Percentiles rank a stretch among this genome's conserved stretches.
These are phyloP conservation scores for Drosophila rubida DNA, from an alignment of 2,888 invertebrate genomes.

Conservation along the genomic window DNA sequence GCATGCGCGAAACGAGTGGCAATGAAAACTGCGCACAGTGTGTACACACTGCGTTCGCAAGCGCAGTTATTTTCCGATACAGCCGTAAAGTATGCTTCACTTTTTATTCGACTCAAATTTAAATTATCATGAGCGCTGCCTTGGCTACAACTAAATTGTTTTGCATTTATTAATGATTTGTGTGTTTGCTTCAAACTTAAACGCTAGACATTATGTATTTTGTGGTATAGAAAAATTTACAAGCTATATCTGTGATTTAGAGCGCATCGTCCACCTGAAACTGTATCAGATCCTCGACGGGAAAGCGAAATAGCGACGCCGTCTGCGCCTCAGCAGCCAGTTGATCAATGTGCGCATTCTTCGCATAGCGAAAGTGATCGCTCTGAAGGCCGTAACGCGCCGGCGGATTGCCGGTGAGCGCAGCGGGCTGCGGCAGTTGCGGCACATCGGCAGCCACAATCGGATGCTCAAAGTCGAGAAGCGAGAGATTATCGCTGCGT, in stretches of 20 bases:
- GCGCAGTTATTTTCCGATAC: not conserved
- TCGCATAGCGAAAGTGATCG: slow-evolving; percentile 61
- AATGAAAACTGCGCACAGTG: slow-evolving; percentile 56
- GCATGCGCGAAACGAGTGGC: slow-evolving; percentile 66
- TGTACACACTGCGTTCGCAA: slow-evolving; percentile 41
- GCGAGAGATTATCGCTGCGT: slow-evolving; percentile 73
- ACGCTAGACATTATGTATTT: slow-evolving; percentile 13
- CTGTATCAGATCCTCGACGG: slow-evolving; percentile 83
- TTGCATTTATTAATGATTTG: slow-evolving; percentile 9
- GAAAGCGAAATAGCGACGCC: slow-evolving; percentile 83
- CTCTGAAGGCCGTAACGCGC: slow-evolving; percentile 41
- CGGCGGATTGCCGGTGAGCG: slow-evolving; percentile 57
- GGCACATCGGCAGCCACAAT: slow-evolving; percentile 78
- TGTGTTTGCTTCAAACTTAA: not conserved
- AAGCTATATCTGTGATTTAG: slow-evolving; percentile 39
- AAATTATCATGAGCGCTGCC: not conserved
- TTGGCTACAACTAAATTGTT: not conserved
- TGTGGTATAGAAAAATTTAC: slow-evolving; percentile 22
- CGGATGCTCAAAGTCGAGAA: slow-evolving; percentile 82
- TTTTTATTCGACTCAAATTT: slow-evolving; percentile 1
- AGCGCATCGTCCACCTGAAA: slow-evolving; percentile 84
- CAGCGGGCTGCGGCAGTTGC: slow-evolving; percentile 64
- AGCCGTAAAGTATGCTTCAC: slow-evolving; percentile 31
- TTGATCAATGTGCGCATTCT: slow-evolving; percentile 74
- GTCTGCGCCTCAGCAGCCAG: slow-evolving; percentile 81